Evolutionary conservation across 2,113 vertebrate genomes (phyloP).

Genomic region (Rhadina sibilatrix): DNA sequence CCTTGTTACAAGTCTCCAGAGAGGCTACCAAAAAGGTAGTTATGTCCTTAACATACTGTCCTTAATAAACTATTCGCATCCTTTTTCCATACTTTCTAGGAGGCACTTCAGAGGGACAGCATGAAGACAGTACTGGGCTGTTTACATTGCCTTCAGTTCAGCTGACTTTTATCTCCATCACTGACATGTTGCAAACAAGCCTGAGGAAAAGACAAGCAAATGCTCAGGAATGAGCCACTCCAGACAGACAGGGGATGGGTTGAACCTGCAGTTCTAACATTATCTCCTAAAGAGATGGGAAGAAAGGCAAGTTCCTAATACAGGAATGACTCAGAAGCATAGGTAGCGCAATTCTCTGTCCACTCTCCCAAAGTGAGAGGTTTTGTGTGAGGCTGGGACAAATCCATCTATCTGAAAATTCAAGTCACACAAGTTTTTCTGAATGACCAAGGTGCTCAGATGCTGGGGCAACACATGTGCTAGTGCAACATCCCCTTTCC

Average conservation of each 20-base stretch:
- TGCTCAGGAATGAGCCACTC: background rate
- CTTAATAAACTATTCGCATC: background rate
- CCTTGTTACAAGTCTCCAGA: background rate
- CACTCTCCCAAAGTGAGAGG: background rate
- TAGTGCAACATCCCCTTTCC: background rate
- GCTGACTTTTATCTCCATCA: background rate
- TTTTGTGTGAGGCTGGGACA: background rate
- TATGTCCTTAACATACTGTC: background rate
- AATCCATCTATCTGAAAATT: background rate
- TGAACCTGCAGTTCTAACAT: accelerated
- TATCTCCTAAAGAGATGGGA: background rate
- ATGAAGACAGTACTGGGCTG: background rate
- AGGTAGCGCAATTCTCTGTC: background rate
- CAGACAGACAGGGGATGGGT: background rate
- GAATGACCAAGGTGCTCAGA: too few species aligned
- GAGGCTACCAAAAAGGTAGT: background rate
- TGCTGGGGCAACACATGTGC: accelerated
- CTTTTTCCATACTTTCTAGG: background rate
- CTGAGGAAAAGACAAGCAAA: background rate
- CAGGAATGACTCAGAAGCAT: background rate
- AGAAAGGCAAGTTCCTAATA: background rate
- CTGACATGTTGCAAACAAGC: background rate
- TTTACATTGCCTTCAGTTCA: background rate
- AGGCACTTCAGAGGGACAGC: background rate
- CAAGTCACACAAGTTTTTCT: background rate